These are phyloP conservation scores for Drosophila anceps DNA, from an alignment of 2,888 invertebrate species.

Conservation along the genomic window DNA sequence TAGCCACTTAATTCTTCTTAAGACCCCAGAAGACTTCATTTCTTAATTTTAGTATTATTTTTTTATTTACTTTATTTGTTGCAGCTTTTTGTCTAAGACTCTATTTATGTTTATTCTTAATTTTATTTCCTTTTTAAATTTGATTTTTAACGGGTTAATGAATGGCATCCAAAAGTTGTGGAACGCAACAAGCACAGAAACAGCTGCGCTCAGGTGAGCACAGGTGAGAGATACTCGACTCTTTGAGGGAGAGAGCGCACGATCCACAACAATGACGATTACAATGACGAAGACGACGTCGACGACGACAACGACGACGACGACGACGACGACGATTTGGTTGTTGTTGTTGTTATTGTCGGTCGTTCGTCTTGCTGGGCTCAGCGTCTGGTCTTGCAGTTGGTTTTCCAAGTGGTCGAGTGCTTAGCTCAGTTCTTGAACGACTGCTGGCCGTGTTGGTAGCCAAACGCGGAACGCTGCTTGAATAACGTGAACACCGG, in stretches of 20 bases:
- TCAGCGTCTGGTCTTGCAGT: constrained; percentile 51
- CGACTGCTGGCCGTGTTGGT: constrained; percentile 79
- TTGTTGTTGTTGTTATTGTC: constrained; percentile 9
- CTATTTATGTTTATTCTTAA: too few relatives aligned
- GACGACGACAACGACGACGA: constrained; percentile 7
- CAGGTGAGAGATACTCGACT: constrained; percentile 40
- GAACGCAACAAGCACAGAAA: constrained; percentile 41
- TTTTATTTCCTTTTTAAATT: neutral
- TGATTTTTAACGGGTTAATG: constrained; percentile 33
- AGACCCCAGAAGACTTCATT: too few relatives aligned
- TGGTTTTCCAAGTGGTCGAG: constrained; percentile 43
- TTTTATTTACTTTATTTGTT: too few relatives aligned
- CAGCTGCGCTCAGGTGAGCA: constrained; percentile 50
- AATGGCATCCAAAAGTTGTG: constrained; percentile 43
- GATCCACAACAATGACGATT: constrained; percentile 56
- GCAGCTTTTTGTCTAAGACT: too few relatives aligned
- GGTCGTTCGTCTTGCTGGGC: constrained; percentile 36
- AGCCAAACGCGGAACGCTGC: constrained; percentile 53
- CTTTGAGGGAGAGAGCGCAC: constrained; percentile 28
- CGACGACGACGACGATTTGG: constrained; percentile 9
- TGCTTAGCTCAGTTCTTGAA: constrained; percentile 72
- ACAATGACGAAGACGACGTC: constrained; percentile 29
- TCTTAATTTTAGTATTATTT: too few relatives aligned
- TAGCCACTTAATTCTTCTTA: too few relatives aligned
- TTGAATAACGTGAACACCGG: constrained; percentile 35